A percentile compares a stretch with the other conserved stretches of the same genome.
phyloP scores from a whole-genome alignment of 2,113 vertebrate genomes.

The Etia nguti region DNA sequence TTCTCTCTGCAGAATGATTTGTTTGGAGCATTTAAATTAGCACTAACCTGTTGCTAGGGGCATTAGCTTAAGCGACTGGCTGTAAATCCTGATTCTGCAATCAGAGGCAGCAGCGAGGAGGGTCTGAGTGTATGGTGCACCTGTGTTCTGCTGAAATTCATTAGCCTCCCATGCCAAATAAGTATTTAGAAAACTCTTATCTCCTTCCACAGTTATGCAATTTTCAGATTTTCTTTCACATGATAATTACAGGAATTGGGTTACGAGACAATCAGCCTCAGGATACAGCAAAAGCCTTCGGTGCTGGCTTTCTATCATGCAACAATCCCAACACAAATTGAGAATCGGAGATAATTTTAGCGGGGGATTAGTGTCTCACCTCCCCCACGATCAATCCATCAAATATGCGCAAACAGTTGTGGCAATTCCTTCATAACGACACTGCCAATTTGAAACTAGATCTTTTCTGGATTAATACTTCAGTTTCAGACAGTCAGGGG shows the following conservation, averaged over 20 bases:
- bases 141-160: constrained; percentile 46
- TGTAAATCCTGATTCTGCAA: constrained; percentile 36
- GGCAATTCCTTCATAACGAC: background rate
- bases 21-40: constrained; percentile 11
- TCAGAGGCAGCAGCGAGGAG: constrained; percentile 17
- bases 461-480: background rate
- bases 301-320: background rate
- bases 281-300: background rate
- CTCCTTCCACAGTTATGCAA: background rate
- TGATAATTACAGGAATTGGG: constrained; percentile 45
- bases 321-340: background rate
- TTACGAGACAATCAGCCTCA: constrained; percentile 1
- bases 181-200: constrained; percentile 27
- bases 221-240: constrained; percentile 47
- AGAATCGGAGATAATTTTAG: background rate
- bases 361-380: background rate
- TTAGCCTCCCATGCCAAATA: constrained; percentile 18
- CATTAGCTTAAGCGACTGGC: background rate
- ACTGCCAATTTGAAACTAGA: background rate
- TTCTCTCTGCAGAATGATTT: background rate
- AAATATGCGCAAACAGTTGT: background rate
- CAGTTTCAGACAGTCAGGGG: background rate
- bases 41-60: background rate
- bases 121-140: constrained; percentile 25
- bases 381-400: background rate